Evolutionary conservation across 1,140 invertebrate species (phyloP).

Genomic region (Brachionus rubens): DNA sequence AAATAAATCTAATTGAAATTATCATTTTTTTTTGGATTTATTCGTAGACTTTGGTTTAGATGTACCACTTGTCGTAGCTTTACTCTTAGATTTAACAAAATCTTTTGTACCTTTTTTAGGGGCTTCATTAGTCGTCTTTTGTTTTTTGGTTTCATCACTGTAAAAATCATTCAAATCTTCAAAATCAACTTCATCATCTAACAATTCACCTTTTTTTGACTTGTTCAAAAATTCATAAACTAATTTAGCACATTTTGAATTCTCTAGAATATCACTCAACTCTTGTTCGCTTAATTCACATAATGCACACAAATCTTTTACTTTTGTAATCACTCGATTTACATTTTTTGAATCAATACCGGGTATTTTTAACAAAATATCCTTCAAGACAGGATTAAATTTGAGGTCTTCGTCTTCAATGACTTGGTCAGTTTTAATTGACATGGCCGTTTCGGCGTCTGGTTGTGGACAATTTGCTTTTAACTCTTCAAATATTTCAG

Average conservation of each 20-base stretch:
- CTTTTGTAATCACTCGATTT: slow-evolving; percentile 72
- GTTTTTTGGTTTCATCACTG: not conserved
- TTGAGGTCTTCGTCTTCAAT: slow-evolving; percentile 53
- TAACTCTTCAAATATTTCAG: slow-evolving; percentile 81
- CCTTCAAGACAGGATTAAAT: slow-evolving; percentile 62
- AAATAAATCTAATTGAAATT: not conserved
- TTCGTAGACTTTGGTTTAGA: not conserved
- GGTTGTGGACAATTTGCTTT: slow-evolving; percentile 66
- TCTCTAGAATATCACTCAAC: slow-evolving; percentile 68
- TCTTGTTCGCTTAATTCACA: slow-evolving; percentile 63
- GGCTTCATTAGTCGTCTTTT: too few relatives aligned
- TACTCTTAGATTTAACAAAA: not conserved
- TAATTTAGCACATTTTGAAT: slow-evolving; percentile 56
- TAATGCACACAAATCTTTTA: slow-evolving; percentile 66
- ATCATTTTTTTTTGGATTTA: slow-evolving; percentile 23
- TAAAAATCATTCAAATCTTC: slow-evolving; percentile 45
- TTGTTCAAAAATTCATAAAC: slow-evolving; percentile 60
- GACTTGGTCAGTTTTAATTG: slow-evolving; percentile 53
- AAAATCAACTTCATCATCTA: slow-evolving; percentile 29
- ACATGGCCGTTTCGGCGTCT: slow-evolving; percentile 62
- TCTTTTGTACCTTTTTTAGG: not conserved
- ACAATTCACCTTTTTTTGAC: slow-evolving; percentile 35
- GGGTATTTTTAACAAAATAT: slow-evolving; percentile 83
- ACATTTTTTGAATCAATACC: slow-evolving; percentile 85
- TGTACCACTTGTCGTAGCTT: not conserved